Evolutionary conservation across 2,888 invertebrate species (phyloP), one percentile per base, ranked within the genome.

Genomic region (Tridacna crocea): DNA sequence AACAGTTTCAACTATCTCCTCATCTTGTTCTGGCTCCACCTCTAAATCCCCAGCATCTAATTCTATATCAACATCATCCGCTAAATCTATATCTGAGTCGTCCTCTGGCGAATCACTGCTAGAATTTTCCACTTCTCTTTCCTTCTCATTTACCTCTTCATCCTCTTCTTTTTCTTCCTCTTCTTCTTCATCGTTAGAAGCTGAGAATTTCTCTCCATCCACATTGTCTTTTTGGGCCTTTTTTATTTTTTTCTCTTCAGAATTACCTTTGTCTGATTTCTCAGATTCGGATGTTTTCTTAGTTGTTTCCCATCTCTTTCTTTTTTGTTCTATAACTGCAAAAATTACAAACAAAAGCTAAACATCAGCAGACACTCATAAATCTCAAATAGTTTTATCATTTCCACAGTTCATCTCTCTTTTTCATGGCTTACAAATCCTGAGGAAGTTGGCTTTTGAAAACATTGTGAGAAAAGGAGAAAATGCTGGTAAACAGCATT

Each of bases 21-120:
- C 65, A 26, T 27, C 58, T 10, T 66, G 27, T 12, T 65, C 55
- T 10, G n/a, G 60, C 2, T 47, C 75, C n/a, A 75, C 73, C 46
- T 76, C 78, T 46, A 81, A 27, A 19, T 84, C 83, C 26, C 83
- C 86, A n/a, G 78, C 86, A 48, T 78, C 82, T 46, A 83, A 46
- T 58, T 86, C 86, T 68, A 83, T 77, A 84, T 86, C 86, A 15
- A 86, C 83, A 78, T 86, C 86, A 46, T 79, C 83, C 22, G 81
- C 75, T 17, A 86, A 68, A 46, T 85, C 85, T 22, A 81, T 72
- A 27, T 83, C 83, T 0, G 82, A 83, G 4, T 65, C 82, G 15
- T 78, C 79, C 19, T 66, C 75, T 19, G 48, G 68, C 24, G 76
- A 76, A 36, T 80, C 80, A 78, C 80, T 83, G 47, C 82, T 75